Base-by-base conservation (phyloP, 2,888 invertebrate genomes). In the Catocala nupta region DNA sequence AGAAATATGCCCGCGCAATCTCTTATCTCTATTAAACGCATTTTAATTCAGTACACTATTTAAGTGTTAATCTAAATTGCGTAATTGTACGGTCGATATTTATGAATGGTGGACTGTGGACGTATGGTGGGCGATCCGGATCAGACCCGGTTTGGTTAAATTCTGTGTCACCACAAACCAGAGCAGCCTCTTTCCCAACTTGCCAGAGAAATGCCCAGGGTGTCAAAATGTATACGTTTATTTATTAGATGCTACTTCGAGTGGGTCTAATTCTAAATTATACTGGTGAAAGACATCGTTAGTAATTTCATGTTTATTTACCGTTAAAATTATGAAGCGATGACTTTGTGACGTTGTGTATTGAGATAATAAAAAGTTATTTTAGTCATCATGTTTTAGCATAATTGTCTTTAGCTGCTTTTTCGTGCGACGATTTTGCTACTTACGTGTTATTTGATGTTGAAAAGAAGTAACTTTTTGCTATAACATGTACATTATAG, bases 41-140 rank as follows among this genome's bases (percentile, higher is more conserved):
- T 82, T 85, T 85, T 83, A 81, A 85, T 85, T 83, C 80, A 64
- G 75, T 73, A 77, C 70, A 74, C 75, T 71, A 80, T 81, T 81
- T 74, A 68, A 79, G 77, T 78, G 78, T 79, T 85, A 84, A 84
- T 87, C 81, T 82, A 75, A 81, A 86, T 91, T 90, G 88, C 84
- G 87, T 88, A 89, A 90, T 84, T 82, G 86, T 86, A 85, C 86
- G 85, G 86, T 85, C 73, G 84, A 87, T 88, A 87, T 90, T 91
- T 90, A 89, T 87, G 87, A 89, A 87, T 83, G 83, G 84, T 78
- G 49, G 45, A 55, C 50, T 34, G 86, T 86, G 85, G 87, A 88
- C 85, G 88, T 84, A 84, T 81, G 76, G 92, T 92, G 90, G 92
- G 92, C 92, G 92, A 88, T 91, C 92, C 86, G 83, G 92, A 82